Percentiles rank a stretch among this genome's conserved stretches.
phyloP scores from a whole-genome alignment of 2,888 invertebrate species.

The Globia sparganii region DNA sequence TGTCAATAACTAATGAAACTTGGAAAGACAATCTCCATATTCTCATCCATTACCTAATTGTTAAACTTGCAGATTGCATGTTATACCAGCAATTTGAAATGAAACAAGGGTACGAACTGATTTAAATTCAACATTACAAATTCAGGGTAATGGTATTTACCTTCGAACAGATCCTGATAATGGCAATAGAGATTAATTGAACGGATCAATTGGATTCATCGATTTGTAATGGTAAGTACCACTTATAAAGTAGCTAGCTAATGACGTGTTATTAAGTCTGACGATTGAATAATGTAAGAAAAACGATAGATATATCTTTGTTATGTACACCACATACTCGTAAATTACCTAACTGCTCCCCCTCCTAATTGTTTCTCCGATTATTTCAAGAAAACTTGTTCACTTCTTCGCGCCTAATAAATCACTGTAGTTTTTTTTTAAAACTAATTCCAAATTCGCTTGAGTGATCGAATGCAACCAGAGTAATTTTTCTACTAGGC shows the following conservation, averaged over 20 bases:
- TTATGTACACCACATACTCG: too few species aligned
- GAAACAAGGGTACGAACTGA: slow-evolving; percentile 33
- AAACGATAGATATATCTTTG: neutral
- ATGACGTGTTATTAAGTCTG: neutral
- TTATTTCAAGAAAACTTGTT: too few species aligned
- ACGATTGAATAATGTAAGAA: neutral
- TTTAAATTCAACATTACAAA: slow-evolving; percentile 45
- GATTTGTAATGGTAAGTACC: neutral
- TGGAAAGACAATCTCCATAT: slow-evolving; percentile 5
- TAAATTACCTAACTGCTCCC: too few species aligned
- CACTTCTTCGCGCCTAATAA: too few species aligned
- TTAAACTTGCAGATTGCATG: slow-evolving; percentile 39
- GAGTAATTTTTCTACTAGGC: neutral
- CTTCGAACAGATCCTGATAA: slow-evolving; percentile 19
- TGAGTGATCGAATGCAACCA: neutral
- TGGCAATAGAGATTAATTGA: slow-evolving; percentile 29
- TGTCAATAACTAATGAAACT: slow-evolving; percentile 11
- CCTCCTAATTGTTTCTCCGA: too few species aligned
- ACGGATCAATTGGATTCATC: slow-evolving; percentile 16
- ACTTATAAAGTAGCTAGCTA: neutral
- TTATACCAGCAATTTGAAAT: slow-evolving; percentile 23
- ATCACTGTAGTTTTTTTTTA: neutral
- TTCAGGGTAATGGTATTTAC: slow-evolving; percentile 49
- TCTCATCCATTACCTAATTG: slow-evolving; percentile 28
- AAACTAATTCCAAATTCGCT: neutral